Evolutionary conservation across 2,797 vertebrate genomes (phyloP).

Genomic region (Nannoperca obscura): DNA sequence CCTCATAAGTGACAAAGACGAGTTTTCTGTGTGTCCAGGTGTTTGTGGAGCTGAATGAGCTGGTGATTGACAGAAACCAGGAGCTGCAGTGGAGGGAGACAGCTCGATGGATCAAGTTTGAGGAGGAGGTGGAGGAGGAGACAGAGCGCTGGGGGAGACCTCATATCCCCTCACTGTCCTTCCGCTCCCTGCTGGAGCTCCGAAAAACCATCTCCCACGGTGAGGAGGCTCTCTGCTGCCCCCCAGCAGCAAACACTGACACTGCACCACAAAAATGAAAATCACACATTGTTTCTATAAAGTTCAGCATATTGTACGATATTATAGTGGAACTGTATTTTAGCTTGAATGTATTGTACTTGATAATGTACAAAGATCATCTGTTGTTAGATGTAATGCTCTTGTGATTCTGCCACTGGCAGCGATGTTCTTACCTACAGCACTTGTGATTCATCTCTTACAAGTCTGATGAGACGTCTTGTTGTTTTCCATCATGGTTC

Average conservation of each 20-base stretch:
- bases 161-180: constrained; percentile 90
- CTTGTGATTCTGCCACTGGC: no score
- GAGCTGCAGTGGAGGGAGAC: constrained; percentile 95
- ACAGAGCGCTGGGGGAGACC: constrained; percentile 93
- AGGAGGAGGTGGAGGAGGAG: constrained; percentile 93
- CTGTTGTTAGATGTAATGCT: no score
- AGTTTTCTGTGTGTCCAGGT: constrained; percentile 80
- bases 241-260: background rate
- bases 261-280: background rate
- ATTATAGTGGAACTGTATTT: no score
- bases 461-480: no score
- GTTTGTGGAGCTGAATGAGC: constrained; percentile 94
- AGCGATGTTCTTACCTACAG: no score
- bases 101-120: constrained; percentile 94
- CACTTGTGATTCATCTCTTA: no score
- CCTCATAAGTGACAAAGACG: background rate
- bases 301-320: no score
- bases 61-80: constrained; percentile 92
- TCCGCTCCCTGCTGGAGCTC: constrained; percentile 90
- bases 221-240: constrained; percentile 55
- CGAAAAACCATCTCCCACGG: constrained; percentile 88
- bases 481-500: no score
- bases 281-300: no score
- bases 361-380: no score
- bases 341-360: no score